Base-by-base conservation (phyloP, 2,888 invertebrate species). In the Andrena bicolor region DNA sequence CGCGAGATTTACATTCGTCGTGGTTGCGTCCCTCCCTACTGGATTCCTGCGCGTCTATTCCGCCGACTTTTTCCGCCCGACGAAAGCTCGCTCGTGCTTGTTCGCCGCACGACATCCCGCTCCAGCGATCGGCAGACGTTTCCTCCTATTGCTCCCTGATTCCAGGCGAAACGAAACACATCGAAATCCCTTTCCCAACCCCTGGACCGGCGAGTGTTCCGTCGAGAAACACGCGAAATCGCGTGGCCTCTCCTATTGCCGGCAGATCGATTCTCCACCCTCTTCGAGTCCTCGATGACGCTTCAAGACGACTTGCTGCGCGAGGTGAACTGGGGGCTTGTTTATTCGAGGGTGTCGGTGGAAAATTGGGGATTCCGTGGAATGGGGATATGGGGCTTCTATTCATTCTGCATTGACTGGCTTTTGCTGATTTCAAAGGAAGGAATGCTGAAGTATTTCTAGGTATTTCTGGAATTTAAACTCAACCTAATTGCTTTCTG, bases 1-100 rank as follows among this genome's bases (percentile, higher is more conserved):
- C 90, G 88, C 90, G 90, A 92, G 91, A 92, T 92, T 92, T 92
- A 91, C 92, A 92, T 92, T 92, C 91, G 90, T 89, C 91, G 79
- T 76, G 61, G 73, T 71, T 78, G 58, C 35, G 61, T 51, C 56
- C 58, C 65, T 35, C 49, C 71, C 71, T 48, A 53, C 32, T n/a
- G 61, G 74, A 83, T 84, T 85, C 73, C 84, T 53, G 26, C 70
- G 69, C 58, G 61, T 71, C 49, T 76, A 82, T 82, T 68, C 20
- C 70, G 49, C 30, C 76, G 53, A 49, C 41, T 65, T 71, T 60
- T 69, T 35, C 41, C 13, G 53, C 41, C 28, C 8, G 53, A 60
- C 30, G 64, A 60, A 75, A 68, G 68, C 66, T 66, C 74, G 28
- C 41, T 53, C 69, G 58, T n/a, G 85, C 78, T 82, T 79, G 69